phyloP scores from a whole-genome alignment of 2,797 vertebrate genomes.

The Decapterus maruadsi region DNA sequence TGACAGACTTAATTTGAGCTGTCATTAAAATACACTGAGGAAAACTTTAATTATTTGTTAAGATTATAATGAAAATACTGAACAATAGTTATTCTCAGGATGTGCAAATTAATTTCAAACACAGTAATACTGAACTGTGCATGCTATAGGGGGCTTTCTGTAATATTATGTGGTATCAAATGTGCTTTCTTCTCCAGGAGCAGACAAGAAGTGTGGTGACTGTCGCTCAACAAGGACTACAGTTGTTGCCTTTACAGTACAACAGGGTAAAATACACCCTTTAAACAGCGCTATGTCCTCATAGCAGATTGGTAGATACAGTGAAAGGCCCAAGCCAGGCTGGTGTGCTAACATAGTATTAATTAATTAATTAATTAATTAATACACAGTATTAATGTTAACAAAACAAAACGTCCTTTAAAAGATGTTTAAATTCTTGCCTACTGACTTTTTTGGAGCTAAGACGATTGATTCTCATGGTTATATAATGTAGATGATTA shows the following conservation, averaged over 20 bases:
- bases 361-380: too few species aligned
- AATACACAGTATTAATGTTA: too few species aligned
- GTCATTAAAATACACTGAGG: slow-evolving; percentile 9
- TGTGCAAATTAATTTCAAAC: background rate
- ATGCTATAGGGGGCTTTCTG: background rate
- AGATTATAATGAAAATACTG: background rate
- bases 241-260: too few species aligned
- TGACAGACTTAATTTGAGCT: slow-evolving; percentile 28
- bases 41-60: slow-evolving; percentile 7
- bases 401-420: too few species aligned
- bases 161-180: background rate
- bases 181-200: too few species aligned
- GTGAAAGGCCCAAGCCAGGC: too few species aligned
- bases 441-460: background rate
- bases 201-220: too few species aligned
- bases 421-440: background rate
- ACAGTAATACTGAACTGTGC: background rate
- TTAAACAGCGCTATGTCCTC: too few species aligned
- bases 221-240: too few species aligned
- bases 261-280: too few species aligned
- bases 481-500: background rate
- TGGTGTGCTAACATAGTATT: too few species aligned
- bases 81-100: background rate
- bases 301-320: too few species aligned
- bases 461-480: background rate